Evolutionary conservation across 92 coral and sea anemone genomes (phyloP).

Genomic region (Anthopleura xanthogrammica): DNA sequence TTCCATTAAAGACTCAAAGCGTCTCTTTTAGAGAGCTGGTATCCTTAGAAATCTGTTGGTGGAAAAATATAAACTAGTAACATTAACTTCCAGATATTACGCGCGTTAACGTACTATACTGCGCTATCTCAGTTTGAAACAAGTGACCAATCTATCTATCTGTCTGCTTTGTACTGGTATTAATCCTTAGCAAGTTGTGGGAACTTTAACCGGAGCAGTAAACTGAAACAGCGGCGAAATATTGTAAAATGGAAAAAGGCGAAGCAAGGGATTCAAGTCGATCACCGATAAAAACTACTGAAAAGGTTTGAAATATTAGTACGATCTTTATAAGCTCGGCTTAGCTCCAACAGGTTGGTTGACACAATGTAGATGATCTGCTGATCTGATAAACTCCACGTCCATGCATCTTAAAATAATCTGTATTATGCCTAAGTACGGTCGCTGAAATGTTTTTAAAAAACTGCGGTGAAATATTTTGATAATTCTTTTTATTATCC

Average conservation of each 20-base stretch:
- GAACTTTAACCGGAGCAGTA: neutral
- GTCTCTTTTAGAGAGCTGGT: neutral
- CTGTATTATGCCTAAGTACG: no score
- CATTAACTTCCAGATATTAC: neutral
- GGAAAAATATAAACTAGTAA: neutral
- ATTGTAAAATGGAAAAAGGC: neutral
- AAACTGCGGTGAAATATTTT: no score
- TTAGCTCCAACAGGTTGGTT: constrained; percentile 5
- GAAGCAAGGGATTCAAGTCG: neutral
- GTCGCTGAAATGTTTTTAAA: no score
- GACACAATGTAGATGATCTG: neutral
- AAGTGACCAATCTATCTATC: neutral
- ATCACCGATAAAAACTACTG: neutral
- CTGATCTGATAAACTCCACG: no score
- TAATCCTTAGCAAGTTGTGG: no score
- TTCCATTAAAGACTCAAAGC: constrained; percentile 11
- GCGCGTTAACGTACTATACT: neutral
- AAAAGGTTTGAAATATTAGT: neutral
- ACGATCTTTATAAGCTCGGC: neutral
- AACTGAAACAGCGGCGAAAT: neutral
- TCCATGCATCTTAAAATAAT: no score
- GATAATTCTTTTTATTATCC: no score
- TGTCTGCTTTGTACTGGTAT: no score
- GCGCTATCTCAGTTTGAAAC: neutral
- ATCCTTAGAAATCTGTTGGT: neutral